Evolutionary conservation across 1,140 invertebrate genomes (phyloP).

Genomic region (Atta texana): DNA sequence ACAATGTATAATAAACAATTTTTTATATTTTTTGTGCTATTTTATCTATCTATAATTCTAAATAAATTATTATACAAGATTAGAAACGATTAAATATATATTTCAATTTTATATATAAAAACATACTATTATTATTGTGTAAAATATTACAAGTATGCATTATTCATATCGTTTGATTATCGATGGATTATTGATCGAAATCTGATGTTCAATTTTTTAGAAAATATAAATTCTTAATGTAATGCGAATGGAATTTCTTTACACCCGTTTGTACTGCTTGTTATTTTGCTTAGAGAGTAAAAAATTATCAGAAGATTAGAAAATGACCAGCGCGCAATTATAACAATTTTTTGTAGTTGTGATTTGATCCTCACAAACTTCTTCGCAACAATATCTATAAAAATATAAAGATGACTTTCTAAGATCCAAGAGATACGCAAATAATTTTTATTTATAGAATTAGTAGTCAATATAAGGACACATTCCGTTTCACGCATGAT

Average conservation of each 20-base stretch:
- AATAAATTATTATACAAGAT: background rate
- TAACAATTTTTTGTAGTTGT: background rate
- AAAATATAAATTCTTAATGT: no score
- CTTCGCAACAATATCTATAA: background rate
- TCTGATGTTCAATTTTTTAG: no score
- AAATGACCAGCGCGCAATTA: no score
- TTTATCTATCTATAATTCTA: background rate
- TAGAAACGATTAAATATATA: background rate
- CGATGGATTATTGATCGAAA: no score
- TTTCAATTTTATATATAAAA: background rate
- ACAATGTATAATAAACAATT: slow-evolving; percentile 8
- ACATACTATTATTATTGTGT: background rate
- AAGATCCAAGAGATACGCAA: background rate
- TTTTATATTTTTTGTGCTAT: background rate
- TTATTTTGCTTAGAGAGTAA: no score
- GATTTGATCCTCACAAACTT: background rate
- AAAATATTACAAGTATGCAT: background rate
- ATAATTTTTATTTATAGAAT: background rate
- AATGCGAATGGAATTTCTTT: no score
- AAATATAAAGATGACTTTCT: background rate
- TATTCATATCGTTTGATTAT: background rate
- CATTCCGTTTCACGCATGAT: no score
- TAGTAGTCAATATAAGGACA: background rate
- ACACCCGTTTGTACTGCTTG: no score
- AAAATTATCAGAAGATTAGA: no score